These are phyloP conservation scores for Etheostoma nigrum DNA, from an alignment of 2,797 vertebrate species.

Conservation along the genomic window DNA sequence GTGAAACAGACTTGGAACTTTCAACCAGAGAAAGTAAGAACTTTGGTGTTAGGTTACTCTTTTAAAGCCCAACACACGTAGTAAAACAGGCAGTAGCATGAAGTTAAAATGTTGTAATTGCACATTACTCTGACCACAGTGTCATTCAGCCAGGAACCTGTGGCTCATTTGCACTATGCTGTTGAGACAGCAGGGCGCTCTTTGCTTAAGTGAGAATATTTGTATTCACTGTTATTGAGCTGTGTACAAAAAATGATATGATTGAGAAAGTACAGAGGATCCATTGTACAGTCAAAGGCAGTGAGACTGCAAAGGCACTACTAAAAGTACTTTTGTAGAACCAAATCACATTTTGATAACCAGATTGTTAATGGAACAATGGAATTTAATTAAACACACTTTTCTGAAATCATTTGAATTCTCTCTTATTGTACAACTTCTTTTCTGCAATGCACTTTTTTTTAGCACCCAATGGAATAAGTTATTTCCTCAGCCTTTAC, in stretches of 20 bases:
- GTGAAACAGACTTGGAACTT: neutral
- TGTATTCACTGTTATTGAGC: constrained; percentile 30
- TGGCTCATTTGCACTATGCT: constrained; percentile 32
- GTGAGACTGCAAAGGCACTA: neutral
- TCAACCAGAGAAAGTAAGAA: neutral
- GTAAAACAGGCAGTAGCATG: constrained; percentile 1
- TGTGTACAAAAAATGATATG: neutral
- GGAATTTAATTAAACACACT: constrained; percentile 55
- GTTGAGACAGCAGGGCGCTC: constrained; percentile 9
- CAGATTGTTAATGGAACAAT: constrained; percentile 15
- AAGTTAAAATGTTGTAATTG: constrained; percentile 1
- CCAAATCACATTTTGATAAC: constrained; percentile 26
- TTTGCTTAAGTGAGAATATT: constrained; percentile 9
- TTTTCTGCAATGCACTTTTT: neutral
- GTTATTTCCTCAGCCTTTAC: constrained; percentile 1
- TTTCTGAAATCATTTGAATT: constrained; percentile 18
- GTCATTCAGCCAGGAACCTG: neutral
- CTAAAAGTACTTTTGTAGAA: constrained; percentile 8
- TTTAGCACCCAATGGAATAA: neutral
- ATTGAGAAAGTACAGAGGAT: neutral
- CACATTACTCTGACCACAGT: constrained; percentile 16
- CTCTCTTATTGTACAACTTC: neutral
- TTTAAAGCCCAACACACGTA: neutral
- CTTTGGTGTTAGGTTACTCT: neutral
- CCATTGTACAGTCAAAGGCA: neutral